Percentiles rank a stretch among this genome's conserved stretches.
Conservation (phyloP, 2,797 vertebrate species). For the Dipus sagitta region DNA sequence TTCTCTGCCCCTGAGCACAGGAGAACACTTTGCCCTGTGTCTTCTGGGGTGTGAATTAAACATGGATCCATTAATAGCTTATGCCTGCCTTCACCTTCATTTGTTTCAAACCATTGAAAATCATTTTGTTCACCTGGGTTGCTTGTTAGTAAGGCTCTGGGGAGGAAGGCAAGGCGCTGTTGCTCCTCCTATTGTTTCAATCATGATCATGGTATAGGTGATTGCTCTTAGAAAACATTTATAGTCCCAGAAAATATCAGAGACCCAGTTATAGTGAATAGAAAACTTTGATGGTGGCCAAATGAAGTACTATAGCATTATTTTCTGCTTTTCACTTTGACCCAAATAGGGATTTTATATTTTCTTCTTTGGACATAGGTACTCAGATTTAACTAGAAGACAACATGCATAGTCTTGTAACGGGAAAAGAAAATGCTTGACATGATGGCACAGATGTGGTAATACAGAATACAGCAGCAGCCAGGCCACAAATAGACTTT, state of each 20-base stretch:
- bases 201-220: background rate
- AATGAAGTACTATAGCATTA: slow-evolving; percentile 18
- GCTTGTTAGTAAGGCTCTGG: slow-evolving; percentile 36
- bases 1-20: background rate
- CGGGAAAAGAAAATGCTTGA: background rate
- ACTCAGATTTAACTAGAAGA: background rate
- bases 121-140: slow-evolving; percentile 22
- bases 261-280: slow-evolving; percentile 21
- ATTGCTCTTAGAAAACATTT: slow-evolving; percentile 59
- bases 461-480: background rate
- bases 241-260: slow-evolving; percentile 42
- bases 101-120: slow-evolving; percentile 48
- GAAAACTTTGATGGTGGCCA: slow-evolving; percentile 6
- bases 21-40: slow-evolving; percentile 11
- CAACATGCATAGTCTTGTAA: slow-evolving; percentile 21
- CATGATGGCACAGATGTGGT: background rate
- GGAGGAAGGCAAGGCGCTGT: slow-evolving; percentile 17
- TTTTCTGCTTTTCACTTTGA: background rate
- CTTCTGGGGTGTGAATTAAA: slow-evolving; percentile 6
- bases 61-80: background rate
- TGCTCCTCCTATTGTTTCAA: background rate
- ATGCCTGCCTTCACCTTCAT: slow-evolving; percentile 8
- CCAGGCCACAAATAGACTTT: background rate
- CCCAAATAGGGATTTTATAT: background rate
- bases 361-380: slow-evolving; percentile 43